Evolutionary conservation across 2,113 vertebrate species (phyloP), one percentile per base, ranked within the genome.

Genomic region (Scomber colias): DNA sequence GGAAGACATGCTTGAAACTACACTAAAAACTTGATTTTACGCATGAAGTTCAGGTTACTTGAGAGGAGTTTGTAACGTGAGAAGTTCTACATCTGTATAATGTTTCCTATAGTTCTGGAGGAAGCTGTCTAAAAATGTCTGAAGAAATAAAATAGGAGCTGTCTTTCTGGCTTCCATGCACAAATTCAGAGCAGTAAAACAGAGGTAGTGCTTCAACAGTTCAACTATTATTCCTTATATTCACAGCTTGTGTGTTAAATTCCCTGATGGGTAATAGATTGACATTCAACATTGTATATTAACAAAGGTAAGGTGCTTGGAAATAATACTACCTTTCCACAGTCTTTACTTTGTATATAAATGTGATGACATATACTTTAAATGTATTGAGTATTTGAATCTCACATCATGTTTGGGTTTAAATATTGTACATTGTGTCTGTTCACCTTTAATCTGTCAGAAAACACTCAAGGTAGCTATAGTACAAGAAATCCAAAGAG

Each of bases 271-370:
- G 46, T 40, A 24, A 40, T 9, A 9, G 40, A 59, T 50, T 63
- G 49, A 68, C 61, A 72, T 51, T 44, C 35, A 40, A 31, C 31
- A 44, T 48, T 7, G 12, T n/a, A 12, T 12, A 60, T 77, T 51
- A 44, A 30, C 9, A 3, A 19, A 70, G 8, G 9, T 13, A 62
- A 71, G 15, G 24, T 4, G 6, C 5, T 30, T 46, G 24, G 51
- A 72, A 13, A 45, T 50, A 44, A 30, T 45, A 51, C 12, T 51
- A 8, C 9, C 60, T 57, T 57, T 14, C 31, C 21, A 66, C 14
- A 31, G 30, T 60, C 6, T 68, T 13, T 17, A 13, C 11, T 30
- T 19, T 69, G 44, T 27, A 69, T 50, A 5, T 48, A 19, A 49
- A 50, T n/a, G 35, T 9, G 35, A 40, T 40, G 35, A 40, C 35